Percentiles rank a stretch among this genome's conserved stretches.
These are phyloP conservation scores for Paratilapia polleni DNA, from an alignment of 2,113 vertebrate genomes.

Conservation along the genomic window DNA sequence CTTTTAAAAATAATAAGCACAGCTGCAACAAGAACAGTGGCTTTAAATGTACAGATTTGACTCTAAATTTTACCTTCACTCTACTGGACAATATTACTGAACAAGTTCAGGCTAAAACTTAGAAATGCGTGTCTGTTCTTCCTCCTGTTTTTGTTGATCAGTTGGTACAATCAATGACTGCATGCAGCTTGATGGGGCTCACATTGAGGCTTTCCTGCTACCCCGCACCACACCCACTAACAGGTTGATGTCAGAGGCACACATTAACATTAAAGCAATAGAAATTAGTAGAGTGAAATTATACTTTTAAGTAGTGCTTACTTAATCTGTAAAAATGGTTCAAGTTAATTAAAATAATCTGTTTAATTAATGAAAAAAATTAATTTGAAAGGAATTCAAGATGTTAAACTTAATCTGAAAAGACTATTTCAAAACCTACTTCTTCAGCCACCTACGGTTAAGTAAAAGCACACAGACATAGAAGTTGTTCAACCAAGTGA, in stretches of 20 bases:
- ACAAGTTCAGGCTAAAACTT: not conserved
- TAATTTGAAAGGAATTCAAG: not conserved
- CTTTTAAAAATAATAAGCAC: not conserved
- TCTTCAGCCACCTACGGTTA: too few relatives aligned
- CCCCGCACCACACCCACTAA: not conserved
- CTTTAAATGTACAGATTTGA: too few relatives aligned
- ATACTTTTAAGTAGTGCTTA: not conserved
- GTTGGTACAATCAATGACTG: not conserved
- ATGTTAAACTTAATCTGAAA: too few relatives aligned
- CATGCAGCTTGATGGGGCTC: not conserved
- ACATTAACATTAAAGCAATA: not conserved
- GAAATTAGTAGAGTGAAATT: not conserved
- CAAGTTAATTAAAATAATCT: not conserved
- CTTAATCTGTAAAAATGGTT: not conserved
- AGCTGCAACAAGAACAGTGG: too few relatives aligned
- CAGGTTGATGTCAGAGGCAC: accelerated
- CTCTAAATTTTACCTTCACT: too few relatives aligned
- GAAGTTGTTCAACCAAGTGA: too few relatives aligned
- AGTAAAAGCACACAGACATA: too few relatives aligned
- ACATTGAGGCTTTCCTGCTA: not conserved
- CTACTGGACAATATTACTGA: not conserved
- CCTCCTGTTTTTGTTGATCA: not conserved
- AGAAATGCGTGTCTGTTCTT: not conserved
- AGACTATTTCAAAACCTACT: too few relatives aligned
- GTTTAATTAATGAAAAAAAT: not conserved